Conservation (phyloP, 2,888 invertebrate species). For the Himalopsyche kuldschensis region DNA sequence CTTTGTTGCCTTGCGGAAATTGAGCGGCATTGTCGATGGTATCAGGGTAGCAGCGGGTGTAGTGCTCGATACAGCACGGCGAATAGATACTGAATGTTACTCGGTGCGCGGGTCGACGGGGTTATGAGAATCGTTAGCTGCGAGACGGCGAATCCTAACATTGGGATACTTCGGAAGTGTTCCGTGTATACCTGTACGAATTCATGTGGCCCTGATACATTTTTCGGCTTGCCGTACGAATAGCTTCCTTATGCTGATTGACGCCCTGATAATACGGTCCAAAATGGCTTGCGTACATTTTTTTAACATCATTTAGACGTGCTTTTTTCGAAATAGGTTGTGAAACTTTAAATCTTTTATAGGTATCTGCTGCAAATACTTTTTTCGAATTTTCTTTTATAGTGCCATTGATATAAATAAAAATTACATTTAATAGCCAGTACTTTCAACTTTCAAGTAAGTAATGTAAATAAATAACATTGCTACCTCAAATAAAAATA, state of each 20-base stretch:
- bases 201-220: neutral
- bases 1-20: slow-evolving; percentile 22
- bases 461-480: too few species aligned
- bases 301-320: too few species aligned
- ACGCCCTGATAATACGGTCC: too few species aligned
- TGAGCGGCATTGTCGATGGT: slow-evolving; percentile 37
- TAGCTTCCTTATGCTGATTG: neutral
- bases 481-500: too few species aligned
- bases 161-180: neutral
- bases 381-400: too few species aligned
- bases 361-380: too few species aligned
- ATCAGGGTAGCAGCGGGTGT: slow-evolving; percentile 35
- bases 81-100: slow-evolving; percentile 33
- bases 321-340: too few species aligned
- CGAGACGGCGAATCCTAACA: neutral
- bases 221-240: neutral
- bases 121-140: slow-evolving; percentile 39
- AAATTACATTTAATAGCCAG: too few species aligned
- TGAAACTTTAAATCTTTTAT: too few species aligned
- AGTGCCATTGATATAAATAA: too few species aligned
- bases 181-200: neutral
- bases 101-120: slow-evolving; percentile 30
- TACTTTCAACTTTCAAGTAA: too few species aligned
- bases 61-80: slow-evolving; percentile 18
- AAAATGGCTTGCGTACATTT: too few species aligned